Evolutionary conservation across 1,140 invertebrate genomes (phyloP).

Genomic region (Hypsibius dujardini): DNA sequence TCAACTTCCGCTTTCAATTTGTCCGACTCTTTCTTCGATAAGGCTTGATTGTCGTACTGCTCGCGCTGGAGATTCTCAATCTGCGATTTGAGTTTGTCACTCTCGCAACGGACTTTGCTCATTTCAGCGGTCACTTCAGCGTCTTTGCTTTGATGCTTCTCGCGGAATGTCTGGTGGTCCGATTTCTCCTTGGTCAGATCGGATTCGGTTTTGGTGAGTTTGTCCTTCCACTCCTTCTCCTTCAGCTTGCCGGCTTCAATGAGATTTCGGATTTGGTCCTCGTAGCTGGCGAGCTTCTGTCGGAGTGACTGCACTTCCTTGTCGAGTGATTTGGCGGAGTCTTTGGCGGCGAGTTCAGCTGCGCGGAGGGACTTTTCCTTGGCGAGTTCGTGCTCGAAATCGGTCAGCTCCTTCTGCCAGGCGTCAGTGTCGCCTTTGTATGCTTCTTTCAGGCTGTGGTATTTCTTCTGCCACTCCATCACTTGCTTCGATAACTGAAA

Average conservation of each 20-base stretch:
- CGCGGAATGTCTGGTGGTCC: conserved; percentile 22
- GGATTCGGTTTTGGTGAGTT: conserved; percentile 44
- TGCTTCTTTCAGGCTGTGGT: conserved; percentile 13
- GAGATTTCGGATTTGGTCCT: conserved; percentile 15
- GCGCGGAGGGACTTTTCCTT: not conserved
- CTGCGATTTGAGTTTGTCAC: conserved; percentile 21
- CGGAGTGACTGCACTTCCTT: not conserved
- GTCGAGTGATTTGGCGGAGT: not conserved
- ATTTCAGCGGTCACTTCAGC: conserved; percentile 19
- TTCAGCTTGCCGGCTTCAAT: conserved; percentile 27
- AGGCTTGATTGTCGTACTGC: conserved; percentile 32
- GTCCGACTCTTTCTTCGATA: conserved; percentile 29
- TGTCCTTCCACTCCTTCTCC: conserved; percentile 39
- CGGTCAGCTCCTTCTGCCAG: conserved; percentile 13
- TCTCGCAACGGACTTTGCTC: conserved; percentile 30
- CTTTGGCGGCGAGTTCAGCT: not conserved
- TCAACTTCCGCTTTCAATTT: conserved; percentile 37
- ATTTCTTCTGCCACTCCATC: conserved; percentile 15
- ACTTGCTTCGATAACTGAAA: not conserved
- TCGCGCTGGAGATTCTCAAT: conserved; percentile 34
- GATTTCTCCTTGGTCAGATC: conserved; percentile 39
- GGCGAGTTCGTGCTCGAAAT: not conserved
- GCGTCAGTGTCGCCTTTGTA: conserved; percentile 16
- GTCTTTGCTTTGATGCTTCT: not conserved
- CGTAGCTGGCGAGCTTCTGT: not conserved